phyloP scores from a whole-genome alignment of 2,888 invertebrate genomes.

The Coenonympha glycerion region DNA sequence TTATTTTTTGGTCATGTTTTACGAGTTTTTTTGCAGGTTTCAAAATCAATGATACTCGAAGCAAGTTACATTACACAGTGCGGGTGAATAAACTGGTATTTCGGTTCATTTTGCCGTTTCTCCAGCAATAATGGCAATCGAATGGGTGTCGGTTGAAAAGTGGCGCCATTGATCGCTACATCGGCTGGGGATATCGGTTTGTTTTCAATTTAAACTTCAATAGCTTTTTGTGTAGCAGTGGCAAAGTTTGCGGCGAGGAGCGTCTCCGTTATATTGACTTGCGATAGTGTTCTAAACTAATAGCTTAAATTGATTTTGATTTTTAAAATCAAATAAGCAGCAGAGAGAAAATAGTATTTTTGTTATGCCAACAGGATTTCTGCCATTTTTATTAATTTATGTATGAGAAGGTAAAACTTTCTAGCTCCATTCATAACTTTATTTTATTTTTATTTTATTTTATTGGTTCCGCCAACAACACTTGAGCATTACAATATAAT shows the following conservation, averaged over 20 bases:
- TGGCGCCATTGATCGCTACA: slow-evolving; percentile 8
- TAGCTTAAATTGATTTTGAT: not conserved
- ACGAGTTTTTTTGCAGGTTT: too few species aligned
- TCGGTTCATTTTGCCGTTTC: slow-evolving; percentile 23
- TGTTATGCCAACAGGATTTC: too few species aligned
- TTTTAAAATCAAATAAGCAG: too few species aligned
- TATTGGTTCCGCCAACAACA: too few species aligned
- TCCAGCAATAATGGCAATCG: slow-evolving; percentile 19
- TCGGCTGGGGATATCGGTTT: slow-evolving; percentile 8
- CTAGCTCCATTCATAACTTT: too few species aligned
- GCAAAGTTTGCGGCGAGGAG: not conserved
- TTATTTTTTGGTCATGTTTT: too few species aligned
- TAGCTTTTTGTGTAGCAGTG: slow-evolving; percentile 1
- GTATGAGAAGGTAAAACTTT: too few species aligned
- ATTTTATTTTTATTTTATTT: too few species aligned
- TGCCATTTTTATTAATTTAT: too few species aligned
- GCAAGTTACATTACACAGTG: slow-evolving; percentile 18
- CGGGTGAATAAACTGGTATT: slow-evolving; percentile 28
- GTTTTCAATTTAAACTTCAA: slow-evolving; percentile 13
- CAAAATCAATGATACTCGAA: not conserved
- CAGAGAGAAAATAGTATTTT: too few species aligned
- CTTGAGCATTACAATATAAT: too few species aligned
- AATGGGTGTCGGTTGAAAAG: slow-evolving; percentile 16
- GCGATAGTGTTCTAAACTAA: not conserved
- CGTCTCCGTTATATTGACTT: not conserved